Evolutionary conservation across 30 jellyfish, hydroid and myxozoan species (phyloP).

Genomic region (Aurelia sp.): DNA sequence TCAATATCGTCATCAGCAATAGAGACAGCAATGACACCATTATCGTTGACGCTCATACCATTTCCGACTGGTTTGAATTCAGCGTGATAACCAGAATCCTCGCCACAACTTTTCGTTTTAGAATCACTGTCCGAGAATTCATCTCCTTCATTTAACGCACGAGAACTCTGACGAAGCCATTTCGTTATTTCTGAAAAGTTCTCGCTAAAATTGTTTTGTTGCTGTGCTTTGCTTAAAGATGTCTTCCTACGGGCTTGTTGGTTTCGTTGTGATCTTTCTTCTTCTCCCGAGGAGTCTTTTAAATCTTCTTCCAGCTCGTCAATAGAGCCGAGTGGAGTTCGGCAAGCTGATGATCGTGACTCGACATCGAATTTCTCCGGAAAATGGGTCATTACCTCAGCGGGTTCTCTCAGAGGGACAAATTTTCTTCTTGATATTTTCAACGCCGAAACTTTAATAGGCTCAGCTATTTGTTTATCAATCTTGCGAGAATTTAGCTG

Average conservation of each 20-base stretch:
- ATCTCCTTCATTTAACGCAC: neutral
- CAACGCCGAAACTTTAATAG: conserved; percentile 54
- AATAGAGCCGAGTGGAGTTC: conserved; percentile 63
- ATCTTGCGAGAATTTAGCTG: neutral
- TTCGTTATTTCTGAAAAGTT: conserved; percentile 37
- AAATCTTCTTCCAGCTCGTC: conserved; percentile 63
- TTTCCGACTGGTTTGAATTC: neutral
- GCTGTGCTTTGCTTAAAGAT: conserved; percentile 28
- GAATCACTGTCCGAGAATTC: conserved; percentile 38
- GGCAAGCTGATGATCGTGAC: conserved; percentile 54
- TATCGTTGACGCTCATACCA: neutral
- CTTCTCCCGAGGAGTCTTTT: neutral
- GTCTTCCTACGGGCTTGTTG: conserved; percentile 1
- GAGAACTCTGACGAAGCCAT: conserved; percentile 51
- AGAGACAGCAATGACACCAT: neutral
- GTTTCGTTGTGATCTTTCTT: neutral
- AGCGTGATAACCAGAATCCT: neutral
- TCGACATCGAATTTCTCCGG: conserved; percentile 40
- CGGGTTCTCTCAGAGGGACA: conserved; percentile 13
- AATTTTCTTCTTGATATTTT: conserved; percentile 45
- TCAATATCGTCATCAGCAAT: conserved; percentile 21
- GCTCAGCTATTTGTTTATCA: conserved; percentile 12
- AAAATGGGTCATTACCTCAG: neutral
- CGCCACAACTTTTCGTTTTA: conserved; percentile 26
- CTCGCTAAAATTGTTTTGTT: conserved; percentile 12